Evolutionary conservation across 2,888 invertebrate genomes (phyloP).

Genomic region (Buathra laborator): DNA sequence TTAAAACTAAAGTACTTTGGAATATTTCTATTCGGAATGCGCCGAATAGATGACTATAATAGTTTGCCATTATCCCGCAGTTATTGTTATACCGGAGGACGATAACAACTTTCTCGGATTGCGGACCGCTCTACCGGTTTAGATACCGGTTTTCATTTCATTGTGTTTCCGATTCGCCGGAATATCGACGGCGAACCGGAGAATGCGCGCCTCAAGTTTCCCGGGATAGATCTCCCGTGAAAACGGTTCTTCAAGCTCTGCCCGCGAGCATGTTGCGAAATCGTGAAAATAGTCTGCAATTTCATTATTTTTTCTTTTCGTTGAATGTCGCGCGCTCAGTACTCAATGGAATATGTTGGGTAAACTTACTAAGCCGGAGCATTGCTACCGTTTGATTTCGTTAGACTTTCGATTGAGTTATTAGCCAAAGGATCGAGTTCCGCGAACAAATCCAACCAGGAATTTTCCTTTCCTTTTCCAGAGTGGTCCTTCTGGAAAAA

Average conservation of each 20-base stretch:
- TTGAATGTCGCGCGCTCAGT: background rate
- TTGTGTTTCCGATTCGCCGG: background rate
- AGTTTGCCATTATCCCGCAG: slow-evolving; percentile 30
- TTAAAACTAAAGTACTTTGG: slow-evolving; percentile 32
- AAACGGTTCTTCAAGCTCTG: background rate
- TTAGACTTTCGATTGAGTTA: slow-evolving; percentile 87
- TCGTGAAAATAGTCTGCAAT: background rate
- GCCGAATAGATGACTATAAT: slow-evolving; percentile 32
- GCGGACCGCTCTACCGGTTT: too few species aligned
- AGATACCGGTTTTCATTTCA: background rate
- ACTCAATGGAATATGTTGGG: slow-evolving; percentile 35
- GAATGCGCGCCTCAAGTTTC: background rate
- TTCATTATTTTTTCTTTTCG: background rate
- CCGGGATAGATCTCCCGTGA: background rate
- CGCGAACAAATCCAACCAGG: slow-evolving; percentile 96
- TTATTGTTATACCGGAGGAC: background rate
- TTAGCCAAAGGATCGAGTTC: slow-evolving; percentile 97
- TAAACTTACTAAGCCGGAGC: slow-evolving; percentile 80
- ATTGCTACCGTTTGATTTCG: slow-evolving; percentile 78
- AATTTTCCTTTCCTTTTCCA: slow-evolving; percentile 86
- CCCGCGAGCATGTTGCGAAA: slow-evolving; percentile 9
- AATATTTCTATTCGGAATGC: slow-evolving; percentile 34
- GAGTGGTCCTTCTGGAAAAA: slow-evolving; percentile 74
- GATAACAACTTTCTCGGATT: too few species aligned
- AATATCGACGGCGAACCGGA: too few species aligned